Evolutionary conservation across 2,888 invertebrate genomes (phyloP), one percentile per base, ranked within the genome.

Genomic region (Unio pictorum): DNA sequence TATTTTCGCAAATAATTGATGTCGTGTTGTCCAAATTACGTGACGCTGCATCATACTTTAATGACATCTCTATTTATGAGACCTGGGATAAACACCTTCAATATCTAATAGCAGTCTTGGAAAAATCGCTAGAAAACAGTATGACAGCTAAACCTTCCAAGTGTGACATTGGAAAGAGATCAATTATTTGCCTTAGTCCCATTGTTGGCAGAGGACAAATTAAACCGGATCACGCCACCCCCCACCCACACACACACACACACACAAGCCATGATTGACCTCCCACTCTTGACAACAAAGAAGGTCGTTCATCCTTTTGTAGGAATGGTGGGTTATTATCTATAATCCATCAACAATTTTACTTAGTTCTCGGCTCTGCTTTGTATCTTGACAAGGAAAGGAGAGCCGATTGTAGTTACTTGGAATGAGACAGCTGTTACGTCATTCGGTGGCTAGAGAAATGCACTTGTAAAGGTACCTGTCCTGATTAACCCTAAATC

Each of bases 311-410:
- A 68, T 11, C 64, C 69, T 2, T 74, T 74, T 58, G 34, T 74
- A 55, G 74, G 72, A 58, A 26, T 69, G 61, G 64, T 69, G 45
- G 64, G 68, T 45, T 66, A 69, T 30, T 72, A 68, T 30, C 73
- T 77, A 34, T 8, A 34, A 8, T 8, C 8, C 34, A 34, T 34
- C 8, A 34, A 34, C 1, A 34, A 5, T 0, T 34, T 34, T 34
- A 6, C 34, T 34, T 4, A 34, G 34, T 34, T 34, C 34, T 34
- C 6, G 34, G 34, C 1, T 34, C 34, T 6, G 7, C 34, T 34
- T 34, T 34, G 34, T 34, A 34, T 7, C 8, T 8, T 7, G 34
- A 34, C 34, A 34, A 34, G 8, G 34, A 34, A 34, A 1, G 34
- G 7, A 34, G 0, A 34, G 34, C 8, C 7, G 2, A 34, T 34